Base-by-base conservation (phyloP, 2,888 invertebrate species). In the Malacosoma neustria region DNA sequence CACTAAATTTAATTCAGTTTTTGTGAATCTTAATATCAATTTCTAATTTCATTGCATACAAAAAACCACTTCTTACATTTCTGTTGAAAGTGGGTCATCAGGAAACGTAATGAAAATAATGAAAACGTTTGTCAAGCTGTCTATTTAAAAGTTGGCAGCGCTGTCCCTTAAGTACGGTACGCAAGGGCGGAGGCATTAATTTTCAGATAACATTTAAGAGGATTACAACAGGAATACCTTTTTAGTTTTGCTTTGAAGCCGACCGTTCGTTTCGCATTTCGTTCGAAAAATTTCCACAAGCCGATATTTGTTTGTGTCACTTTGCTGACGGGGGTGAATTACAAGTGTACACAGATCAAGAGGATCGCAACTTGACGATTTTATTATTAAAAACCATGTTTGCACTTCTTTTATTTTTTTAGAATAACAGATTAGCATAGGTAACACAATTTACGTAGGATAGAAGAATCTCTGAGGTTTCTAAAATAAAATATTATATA, bases 161-260 rank as follows among this genome's bases (percentile, higher is more conserved):
- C 22, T 22, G 22, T 3, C 22, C 22, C 9, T 22, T 22, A 22
- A 22, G 5, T 22, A 22, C 22, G 22, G 22, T 9, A 22, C 22
- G 9, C 6, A 22, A 22, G 6, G 5, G 9, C 22, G 22, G 4
- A 22, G 39, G 34, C 42, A 51, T 49, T 50, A 45, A 49, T 49
- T 54, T 39, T 41, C 40, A 46, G 45, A 40, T 45, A 48, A 46
- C 52, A 49, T 46, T 44, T 52, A 53, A 56, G 55, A 42, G 46
- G 53, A 46, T 56, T 54, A 48, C 32, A 7, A 33, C 40, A 41
- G 44, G 42, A 48, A 48, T 47, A 48, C 46, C 48, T 45, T 49
- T 51, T 36, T 34, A 45, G 39, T 46, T 39, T 29, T 34, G 37
- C 46, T 54, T 54, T 50, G 48, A 51, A 42, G 40, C 37, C 31